Evolutionary conservation across 2,888 invertebrate genomes (phyloP), one percentile per base, ranked within the genome.

Genomic region (Heliconius sara): DNA sequence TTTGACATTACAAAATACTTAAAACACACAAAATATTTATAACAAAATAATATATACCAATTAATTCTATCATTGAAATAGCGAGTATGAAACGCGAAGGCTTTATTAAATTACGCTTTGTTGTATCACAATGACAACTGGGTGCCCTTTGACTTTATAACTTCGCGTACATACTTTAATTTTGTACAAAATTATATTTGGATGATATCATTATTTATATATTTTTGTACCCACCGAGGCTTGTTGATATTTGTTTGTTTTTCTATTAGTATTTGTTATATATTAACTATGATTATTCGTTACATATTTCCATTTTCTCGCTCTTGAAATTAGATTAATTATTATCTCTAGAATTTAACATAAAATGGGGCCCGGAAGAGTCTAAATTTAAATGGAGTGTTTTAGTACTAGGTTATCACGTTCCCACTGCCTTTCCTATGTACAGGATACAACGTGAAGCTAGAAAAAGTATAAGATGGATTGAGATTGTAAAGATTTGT

Each of bases 101-200:
- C 34, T 52, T 30, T 34, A 52, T 22, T 13, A 73, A 73, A 60
- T n/a, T 30, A 57, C 27, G 22, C 72, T 30, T 57, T 72, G 57
- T 22, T 57, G n/a, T 30, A 22, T 19, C n/a, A 57, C 22, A 72
- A 57, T 57, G 52, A 57, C 57, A 57, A 72, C 72, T 57, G 72
- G 72, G n/a, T 72, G 52, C 57, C 57, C 57, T 72, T 30, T 57
- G n/a, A 72, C 22, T 57, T 57, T 34, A 57, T 57, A 57, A 72
- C 30, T 34, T 34, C 27, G 30, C n/a, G 72, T 60, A 34, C 34
- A 73, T 57, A 16, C 27, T 52, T 60, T 34, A 30, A 72, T n/a
- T 72, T 57, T 72, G 71, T 71, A 52, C 52, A 27, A 52, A 52
- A 30, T 71, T 47, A 52, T 52, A 71, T 71, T 27, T 72, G 4